Percentiles rank a stretch among this genome's conserved stretches.
These are phyloP conservation scores for Ostrea denselamellosa DNA, from an alignment of 1,140 invertebrate genomes.

Conservation along the genomic window DNA sequence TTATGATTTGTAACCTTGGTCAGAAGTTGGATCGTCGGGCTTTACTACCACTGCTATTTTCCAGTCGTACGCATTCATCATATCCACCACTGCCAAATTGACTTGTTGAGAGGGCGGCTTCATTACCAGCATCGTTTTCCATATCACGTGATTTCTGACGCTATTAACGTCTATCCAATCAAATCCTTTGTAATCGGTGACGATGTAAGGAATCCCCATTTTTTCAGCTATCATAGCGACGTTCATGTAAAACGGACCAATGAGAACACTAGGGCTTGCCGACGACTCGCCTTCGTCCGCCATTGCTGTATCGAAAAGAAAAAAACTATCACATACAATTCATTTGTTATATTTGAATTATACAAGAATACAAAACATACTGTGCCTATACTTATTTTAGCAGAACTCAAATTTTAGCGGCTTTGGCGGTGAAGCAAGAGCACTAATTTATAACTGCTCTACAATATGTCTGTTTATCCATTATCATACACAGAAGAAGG, in stretches of 20 bases:
- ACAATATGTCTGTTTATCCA: too few species aligned
- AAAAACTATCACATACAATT: background rate
- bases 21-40: conserved; percentile 68
- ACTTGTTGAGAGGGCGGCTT: conserved; percentile 66
- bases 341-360: too few species aligned
- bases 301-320: background rate
- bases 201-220: conserved; percentile 70
- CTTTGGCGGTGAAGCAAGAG: too few species aligned
- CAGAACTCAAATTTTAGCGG: too few species aligned
- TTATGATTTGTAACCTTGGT: conserved; percentile 64
- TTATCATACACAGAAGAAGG: too few species aligned
- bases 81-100: conserved; percentile 72
- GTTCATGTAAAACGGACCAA: conserved; percentile 75
- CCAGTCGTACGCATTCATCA: conserved; percentile 65
- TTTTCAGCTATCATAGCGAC: conserved; percentile 71
- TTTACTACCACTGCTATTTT: conserved; percentile 69
- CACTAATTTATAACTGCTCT: too few species aligned
- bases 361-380: too few species aligned
- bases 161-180: conserved; percentile 71
- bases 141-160: conserved; percentile 64
- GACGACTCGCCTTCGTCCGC: background rate
- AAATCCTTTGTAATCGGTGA: conserved; percentile 73
- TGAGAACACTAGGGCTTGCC: conserved; percentile 61
- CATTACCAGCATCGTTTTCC: conserved; percentile 69
- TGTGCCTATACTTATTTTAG: too few species aligned